Conservation (phyloP, 2,797 vertebrate genomes). For the Molossus alvarezi region DNA sequence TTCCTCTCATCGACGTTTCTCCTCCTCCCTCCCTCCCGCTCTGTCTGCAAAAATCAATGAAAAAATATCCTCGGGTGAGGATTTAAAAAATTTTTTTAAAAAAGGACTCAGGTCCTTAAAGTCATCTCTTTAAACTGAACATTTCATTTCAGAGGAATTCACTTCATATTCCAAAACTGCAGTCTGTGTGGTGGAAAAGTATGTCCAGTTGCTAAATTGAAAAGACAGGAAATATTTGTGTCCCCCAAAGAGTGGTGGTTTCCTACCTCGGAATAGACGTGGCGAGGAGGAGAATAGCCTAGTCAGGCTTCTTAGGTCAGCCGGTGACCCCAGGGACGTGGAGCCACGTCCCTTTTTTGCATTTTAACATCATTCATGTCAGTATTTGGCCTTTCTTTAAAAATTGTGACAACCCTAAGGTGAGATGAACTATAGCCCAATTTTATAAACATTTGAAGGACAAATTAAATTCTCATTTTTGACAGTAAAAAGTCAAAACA, state of each 20-base stretch:
- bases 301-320: not conserved
- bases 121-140: not conserved
- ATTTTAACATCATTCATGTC: not conserved
- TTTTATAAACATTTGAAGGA: conserved; percentile 11
- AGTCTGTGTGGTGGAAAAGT: not conserved
- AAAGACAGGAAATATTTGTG: conserved; percentile 38
- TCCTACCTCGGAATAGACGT: conserved; percentile 25
- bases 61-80: not conserved
- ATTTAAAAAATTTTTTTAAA: not conserved
- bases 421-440: not conserved
- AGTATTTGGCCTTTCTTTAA: not conserved
- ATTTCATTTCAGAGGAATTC: conserved; percentile 55
- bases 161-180: not conserved
- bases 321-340: not conserved
- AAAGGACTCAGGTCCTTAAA: not conserved
- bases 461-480: conserved; percentile 13
- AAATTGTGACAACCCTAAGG: not conserved
- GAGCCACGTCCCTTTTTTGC: not conserved
- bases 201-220: conserved; percentile 8
- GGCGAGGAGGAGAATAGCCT: not conserved
- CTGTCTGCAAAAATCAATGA: not conserved
- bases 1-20: no score
- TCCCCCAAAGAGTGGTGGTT: conserved; percentile 37
- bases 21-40: no score
- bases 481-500: not conserved